These are phyloP conservation scores for Rotaria magnacalcarata DNA, from an alignment of 2,888 invertebrate genomes.

Conservation along the genomic window DNA sequence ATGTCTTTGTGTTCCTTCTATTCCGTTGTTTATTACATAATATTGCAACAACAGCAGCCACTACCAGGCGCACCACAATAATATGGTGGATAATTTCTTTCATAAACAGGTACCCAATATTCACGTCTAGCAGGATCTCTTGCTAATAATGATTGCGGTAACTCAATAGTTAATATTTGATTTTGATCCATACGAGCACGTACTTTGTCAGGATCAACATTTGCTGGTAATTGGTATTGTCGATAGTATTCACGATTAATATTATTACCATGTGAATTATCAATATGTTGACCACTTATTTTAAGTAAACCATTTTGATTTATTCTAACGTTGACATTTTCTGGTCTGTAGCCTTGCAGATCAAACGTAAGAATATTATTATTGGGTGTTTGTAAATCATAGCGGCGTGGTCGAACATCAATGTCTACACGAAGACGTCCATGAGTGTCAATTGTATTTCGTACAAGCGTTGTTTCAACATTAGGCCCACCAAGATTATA, in stretches of 20 bases:
- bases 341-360: slow-evolving; percentile 1
- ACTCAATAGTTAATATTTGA: slow-evolving; percentile 14
- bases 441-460: background rate
- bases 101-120: background rate
- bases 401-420: slow-evolving; percentile 10
- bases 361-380: background rate
- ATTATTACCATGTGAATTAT: slow-evolving; percentile 10
- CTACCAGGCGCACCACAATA: background rate
- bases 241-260: slow-evolving; percentile 35
- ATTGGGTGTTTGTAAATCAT: background rate
- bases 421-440: slow-evolving; percentile 13
- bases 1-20: background rate
- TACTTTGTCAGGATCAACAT: background rate
- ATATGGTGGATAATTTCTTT: background rate
- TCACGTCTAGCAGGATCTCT: background rate
- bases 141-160: background rate
- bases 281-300: background rate
- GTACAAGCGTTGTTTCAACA: background rate
- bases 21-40: background rate
- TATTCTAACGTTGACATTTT: background rate
- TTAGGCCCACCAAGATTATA: background rate
- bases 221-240: slow-evolving; percentile 23
- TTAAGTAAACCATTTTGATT: slow-evolving; percentile 20
- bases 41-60: background rate
- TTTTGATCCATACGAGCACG: slow-evolving; percentile 14